These are phyloP conservation scores for Jordanella pulchra DNA, from an alignment of 2,797 vertebrate genomes.

Conservation along the genomic window DNA sequence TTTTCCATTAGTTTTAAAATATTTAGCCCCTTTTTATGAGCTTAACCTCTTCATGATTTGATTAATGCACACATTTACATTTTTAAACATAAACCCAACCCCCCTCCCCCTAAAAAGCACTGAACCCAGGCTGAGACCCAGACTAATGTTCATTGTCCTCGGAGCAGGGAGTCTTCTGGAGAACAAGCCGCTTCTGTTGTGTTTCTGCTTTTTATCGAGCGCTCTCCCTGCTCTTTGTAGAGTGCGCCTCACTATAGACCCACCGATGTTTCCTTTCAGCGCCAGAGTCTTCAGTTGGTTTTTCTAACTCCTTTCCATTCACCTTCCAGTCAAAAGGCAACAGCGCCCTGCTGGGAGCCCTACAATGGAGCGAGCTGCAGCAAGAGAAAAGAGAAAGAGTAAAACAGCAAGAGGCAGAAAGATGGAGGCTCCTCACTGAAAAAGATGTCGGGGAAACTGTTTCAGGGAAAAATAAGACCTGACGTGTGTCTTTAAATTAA, in stretches of 20 bases:
- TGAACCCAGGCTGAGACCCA: constrained; percentile 27
- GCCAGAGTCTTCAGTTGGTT: constrained; percentile 68
- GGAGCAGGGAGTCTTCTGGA: constrained; percentile 49
- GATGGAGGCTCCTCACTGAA: constrained; percentile 9
- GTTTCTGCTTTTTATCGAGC: constrained; percentile 57
- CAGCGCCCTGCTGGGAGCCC: constrained; percentile 53
- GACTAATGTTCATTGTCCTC: constrained; percentile 61
- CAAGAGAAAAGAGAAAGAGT: constrained; percentile 24
- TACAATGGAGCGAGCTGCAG: constrained; percentile 54
- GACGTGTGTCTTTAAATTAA: background rate
- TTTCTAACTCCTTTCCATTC: constrained; percentile 77
- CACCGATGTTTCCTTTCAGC: constrained; percentile 64
- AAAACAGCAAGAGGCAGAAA: background rate
- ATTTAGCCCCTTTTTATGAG: background rate
- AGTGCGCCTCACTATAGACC: constrained; percentile 40
- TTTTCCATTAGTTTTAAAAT: background rate
- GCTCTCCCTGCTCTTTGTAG: constrained; percentile 59
- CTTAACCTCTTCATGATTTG: background rate
- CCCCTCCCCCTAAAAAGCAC: background rate
- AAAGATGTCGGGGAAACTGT: constrained; percentile 6
- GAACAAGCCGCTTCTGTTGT: constrained; percentile 70
- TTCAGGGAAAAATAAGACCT: constrained; percentile 8
- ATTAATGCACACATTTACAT: background rate
- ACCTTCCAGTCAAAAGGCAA: constrained; percentile 79
- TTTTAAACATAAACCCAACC: background rate